Percentiles rank a stretch among this genome's conserved stretches.
Conservation (phyloP, 2,113 vertebrate genomes). For the Athene noctua region DNA sequence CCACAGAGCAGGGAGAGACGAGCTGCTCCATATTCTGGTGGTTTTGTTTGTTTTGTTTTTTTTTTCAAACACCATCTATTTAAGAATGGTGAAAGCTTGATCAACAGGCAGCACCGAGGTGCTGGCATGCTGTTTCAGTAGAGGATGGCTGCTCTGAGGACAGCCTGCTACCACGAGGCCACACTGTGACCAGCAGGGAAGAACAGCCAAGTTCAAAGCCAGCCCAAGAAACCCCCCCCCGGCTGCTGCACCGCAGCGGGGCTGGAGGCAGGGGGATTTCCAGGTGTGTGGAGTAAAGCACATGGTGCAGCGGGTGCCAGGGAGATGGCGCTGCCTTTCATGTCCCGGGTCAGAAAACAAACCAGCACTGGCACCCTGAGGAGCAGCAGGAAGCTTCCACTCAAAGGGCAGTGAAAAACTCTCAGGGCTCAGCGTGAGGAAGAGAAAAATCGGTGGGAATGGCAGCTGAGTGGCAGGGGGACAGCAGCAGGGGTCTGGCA, state of each 20-base stretch:
- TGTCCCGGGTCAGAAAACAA: background rate
- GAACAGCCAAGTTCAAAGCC: background rate
- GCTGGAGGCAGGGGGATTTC: fast-evolving
- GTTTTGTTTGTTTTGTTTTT: no score
- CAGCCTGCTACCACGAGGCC: background rate
- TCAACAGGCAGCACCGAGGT: background rate
- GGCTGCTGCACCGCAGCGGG: fast-evolving
- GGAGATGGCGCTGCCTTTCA: background rate
- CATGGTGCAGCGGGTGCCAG: fast-evolving
- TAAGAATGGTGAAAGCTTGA: background rate
- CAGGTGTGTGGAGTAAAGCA: background rate
- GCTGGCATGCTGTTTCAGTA: background rate
- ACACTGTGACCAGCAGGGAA: fast-evolving
- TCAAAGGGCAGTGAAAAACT: fast-evolving
- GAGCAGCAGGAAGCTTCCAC: background rate
- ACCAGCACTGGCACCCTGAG: fast-evolving
- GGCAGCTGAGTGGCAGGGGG: background rate
- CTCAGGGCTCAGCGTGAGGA: fast-evolving
- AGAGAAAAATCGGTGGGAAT: background rate
- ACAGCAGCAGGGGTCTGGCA: fast-evolving
- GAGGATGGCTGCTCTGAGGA: background rate
- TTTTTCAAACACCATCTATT: no score
- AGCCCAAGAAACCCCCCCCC: background rate
- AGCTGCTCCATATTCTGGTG: background rate
- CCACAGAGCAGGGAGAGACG: fast-evolving